Base-by-base conservation (phyloP, 2,888 invertebrate species). In the Trissolcus brochymenae region DNA sequence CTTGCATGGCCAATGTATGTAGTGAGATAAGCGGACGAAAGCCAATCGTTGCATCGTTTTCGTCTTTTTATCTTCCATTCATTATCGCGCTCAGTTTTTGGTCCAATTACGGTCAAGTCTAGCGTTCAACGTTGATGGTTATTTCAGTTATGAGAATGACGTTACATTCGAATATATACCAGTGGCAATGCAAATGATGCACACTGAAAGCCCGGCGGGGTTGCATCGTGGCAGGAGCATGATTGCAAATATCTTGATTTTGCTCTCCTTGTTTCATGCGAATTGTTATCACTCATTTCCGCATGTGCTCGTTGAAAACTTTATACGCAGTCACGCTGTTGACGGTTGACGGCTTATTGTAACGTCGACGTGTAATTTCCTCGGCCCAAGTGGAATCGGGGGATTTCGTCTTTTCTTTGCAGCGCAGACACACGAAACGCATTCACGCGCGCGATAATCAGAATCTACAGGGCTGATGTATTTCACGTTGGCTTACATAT, bases 1-100 rank as follows among this genome's bases (percentile, higher is more conserved):
- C 82, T 82, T 80, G 79, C 81, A 80, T 81, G 80, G 86, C 81
- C 84, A 85, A 85, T 84, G 81, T 84, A 85, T 85, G 85, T 84
- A 81, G 79, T 64, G 80, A 85, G 85, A 85, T 86, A 86, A 83
- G 83, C 82, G 83, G 79, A 82, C 76, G 80, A 82, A 82, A 78
- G 68, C 60, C 54, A 56, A 64, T 74, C 66, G 76, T 60, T 74
- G 72, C 74, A 57, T 59, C 54, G 75, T 77, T 73, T 70, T 76
- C 54, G 74, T 55, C 67, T 79, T n/a, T 80, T 70, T 77, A 78
- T 78, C 74, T 76, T 77, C 66, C 75, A 70, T 76, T 53, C 78
- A 81, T 35, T 35, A 35, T 9, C 82, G 62, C 40, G 49, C 14
- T 21, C 7, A 46, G 0, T 16, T 43, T 14, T 46, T 6, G 46